These are phyloP conservation scores for Agrotis clavis DNA, from an alignment of 2,888 invertebrate species.

Conservation along the genomic window DNA sequence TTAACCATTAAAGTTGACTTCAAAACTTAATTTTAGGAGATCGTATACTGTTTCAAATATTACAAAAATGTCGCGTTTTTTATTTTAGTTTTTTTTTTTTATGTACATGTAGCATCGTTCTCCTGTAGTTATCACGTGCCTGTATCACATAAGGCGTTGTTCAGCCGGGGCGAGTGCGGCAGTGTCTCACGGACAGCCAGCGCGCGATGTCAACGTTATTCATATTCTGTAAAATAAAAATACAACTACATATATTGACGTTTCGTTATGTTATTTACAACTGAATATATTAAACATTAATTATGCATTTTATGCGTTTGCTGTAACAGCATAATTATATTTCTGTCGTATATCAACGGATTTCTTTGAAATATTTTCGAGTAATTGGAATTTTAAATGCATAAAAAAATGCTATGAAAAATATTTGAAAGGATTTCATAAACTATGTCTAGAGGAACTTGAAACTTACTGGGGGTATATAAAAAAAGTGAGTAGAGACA, in stretches of 20 bases:
- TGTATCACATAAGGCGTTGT: constrained; percentile 65
- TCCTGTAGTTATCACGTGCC: constrained; percentile 85
- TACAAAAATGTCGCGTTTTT: constrained; percentile 87
- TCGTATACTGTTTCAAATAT: constrained; percentile 92
- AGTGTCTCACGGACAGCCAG: constrained; percentile 57
- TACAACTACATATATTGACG: constrained; percentile 56
- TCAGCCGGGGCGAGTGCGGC: constrained; percentile 57
- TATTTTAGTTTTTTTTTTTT: constrained; percentile 74
- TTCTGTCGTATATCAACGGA: constrained; percentile 54
- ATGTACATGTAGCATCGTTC: constrained; percentile 90
- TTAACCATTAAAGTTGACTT: constrained; percentile 90
- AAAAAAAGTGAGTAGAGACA: constrained; percentile 4
- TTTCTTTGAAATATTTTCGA: constrained; percentile 58
- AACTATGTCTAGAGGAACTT: constrained; percentile 3
- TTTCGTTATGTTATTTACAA: constrained; percentile 48
- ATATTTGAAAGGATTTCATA: constrained; percentile 22
- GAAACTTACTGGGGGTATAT: neutral
- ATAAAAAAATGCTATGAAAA: constrained; percentile 38
- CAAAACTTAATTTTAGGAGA: constrained; percentile 91
- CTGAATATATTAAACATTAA: constrained; percentile 60
- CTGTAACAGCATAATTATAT: constrained; percentile 58
- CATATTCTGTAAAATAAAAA: constrained; percentile 83
- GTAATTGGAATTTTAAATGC: constrained; percentile 36
- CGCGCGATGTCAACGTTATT: constrained; percentile 83
- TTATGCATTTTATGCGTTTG: constrained; percentile 60